Evolutionary conservation across 2,797 vertebrate genomes (phyloP).

Genomic region (Sparidentex hasta): DNA sequence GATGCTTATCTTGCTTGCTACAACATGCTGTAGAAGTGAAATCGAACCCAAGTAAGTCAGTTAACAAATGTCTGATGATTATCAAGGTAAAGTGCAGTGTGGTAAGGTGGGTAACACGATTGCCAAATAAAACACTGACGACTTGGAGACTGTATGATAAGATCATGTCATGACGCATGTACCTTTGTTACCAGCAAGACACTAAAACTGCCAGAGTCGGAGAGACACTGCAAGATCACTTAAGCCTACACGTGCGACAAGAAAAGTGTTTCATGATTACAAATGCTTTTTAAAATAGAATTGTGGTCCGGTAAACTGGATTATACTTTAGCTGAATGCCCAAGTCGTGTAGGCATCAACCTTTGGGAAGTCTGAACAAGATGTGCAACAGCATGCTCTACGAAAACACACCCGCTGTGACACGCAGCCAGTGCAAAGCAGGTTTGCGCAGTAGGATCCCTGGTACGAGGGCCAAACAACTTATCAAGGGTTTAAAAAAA

Average conservation of each 20-base stretch:
- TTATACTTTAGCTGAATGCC: conserved; percentile 8
- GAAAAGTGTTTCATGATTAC: conserved; percentile 7
- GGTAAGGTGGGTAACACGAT: not conserved
- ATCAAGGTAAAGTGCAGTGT: not conserved
- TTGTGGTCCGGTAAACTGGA: conserved; percentile 11
- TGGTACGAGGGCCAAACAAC: conserved; percentile 16
- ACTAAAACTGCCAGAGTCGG: not conserved
- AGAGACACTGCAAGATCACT: not conserved
- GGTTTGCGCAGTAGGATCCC: not conserved
- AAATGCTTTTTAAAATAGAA: conserved; percentile 1
- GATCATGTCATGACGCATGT: not conserved
- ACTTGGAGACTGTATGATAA: not conserved
- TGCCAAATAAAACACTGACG: not conserved
- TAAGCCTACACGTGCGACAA: not conserved
- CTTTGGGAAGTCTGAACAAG: conserved; percentile 8
- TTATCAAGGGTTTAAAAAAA: conserved; percentile 29
- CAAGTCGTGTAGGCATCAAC: conserved; percentile 1
- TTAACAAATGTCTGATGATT: not conserved
- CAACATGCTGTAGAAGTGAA: not conserved
- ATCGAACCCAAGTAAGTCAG: conserved; percentile 2
- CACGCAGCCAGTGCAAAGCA: conserved; percentile 6
- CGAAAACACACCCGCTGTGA: conserved; percentile 17
- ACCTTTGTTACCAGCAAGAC: not conserved
- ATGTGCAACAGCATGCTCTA: conserved; percentile 11
- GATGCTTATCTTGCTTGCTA: not conserved